Base-by-base conservation (phyloP, 2,113 vertebrate species). In the Scopus umbretta region DNA sequence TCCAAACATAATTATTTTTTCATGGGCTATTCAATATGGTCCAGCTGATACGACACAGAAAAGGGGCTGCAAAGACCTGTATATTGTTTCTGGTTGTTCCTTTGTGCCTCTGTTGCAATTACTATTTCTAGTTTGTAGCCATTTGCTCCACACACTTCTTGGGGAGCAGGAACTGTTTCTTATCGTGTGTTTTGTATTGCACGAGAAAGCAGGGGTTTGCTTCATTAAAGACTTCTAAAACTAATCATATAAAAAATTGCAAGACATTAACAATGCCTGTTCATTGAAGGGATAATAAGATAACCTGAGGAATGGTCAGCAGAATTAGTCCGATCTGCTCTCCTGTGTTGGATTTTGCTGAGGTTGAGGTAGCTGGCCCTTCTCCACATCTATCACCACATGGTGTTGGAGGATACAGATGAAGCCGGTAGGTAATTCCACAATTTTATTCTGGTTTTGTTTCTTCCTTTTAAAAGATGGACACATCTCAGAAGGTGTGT, bases 1-100 rank as follows among this genome's bases (percentile, higher is more conserved):
- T 95, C 49, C 38, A 81, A 93, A 53, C 40, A 7, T 50, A 49
- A 53, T 94, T 87, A 50, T 75, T 89, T 97, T 89, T 95, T 86
- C n/a, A n/a, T 16, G n/a, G 55, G 8, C 70, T 93, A 12, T 70
- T 87, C 83, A 75, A 11, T 42, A 36, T 7, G 17, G 11, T 67
- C 61, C 45, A 62, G 45, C 43, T 91, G 80, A 92, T 62, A 50
- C 0, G 2, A 50, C 36, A 21, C 40, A 91, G 88, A 85, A 92
- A 87, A 9, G 29, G 43, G 65, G 50, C 53, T 71, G 45, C 40
- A 76, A 87, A 91, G 43, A 38, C n/a, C 58, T 52, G 1, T 19
- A 2, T 25, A 10, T 79, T 25, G 26, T 71, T 81, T 75, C 61
- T 87, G 61, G 25, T 25, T 71, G 72, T 84, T 90, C 45, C 34